These are phyloP conservation scores for Machimus rusticus DNA, from an alignment of 2,888 invertebrate genomes.

Conservation along the genomic window DNA sequence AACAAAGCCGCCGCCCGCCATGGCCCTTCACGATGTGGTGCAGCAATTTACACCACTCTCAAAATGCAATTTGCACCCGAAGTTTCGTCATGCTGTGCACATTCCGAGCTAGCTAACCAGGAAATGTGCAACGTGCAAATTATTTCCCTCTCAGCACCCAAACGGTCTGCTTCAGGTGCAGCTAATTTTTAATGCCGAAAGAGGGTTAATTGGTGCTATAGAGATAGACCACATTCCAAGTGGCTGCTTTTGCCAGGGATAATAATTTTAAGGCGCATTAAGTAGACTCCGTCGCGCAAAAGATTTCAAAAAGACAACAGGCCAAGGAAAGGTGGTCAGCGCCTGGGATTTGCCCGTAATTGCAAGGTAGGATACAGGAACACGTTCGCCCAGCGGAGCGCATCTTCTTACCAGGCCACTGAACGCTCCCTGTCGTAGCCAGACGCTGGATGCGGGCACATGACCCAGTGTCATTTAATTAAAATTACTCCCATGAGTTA, in stretches of 20 bases:
- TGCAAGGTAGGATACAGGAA: background rate
- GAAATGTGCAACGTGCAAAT: conserved; percentile 22
- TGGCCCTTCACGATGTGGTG: background rate
- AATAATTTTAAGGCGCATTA: background rate
- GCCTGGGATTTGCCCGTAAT: background rate
- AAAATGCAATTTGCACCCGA: conserved; percentile 20
- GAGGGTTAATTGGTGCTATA: background rate
- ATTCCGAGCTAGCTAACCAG: conserved; percentile 12
- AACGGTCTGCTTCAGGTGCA: conserved; percentile 1
- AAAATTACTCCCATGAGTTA: conserved; percentile 3
- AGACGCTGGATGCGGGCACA: background rate
- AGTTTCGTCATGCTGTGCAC: conserved; percentile 25
- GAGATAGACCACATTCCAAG: background rate
- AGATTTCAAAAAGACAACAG: background rate
- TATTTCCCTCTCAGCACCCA: conserved; percentile 16
- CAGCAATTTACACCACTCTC: background rate
- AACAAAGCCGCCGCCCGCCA: background rate
- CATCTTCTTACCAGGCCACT: background rate
- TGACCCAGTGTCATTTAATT: conserved; percentile 14
- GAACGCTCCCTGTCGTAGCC: background rate
- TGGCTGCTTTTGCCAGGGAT: background rate
- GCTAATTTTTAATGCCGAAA: background rate
- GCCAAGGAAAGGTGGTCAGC: background rate
- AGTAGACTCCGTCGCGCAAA: background rate
- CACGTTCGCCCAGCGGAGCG: background rate